These are phyloP conservation scores for Epizoanthus ramosus DNA, from an alignment of 92 coral and sea anemone species.

Conservation along the genomic window DNA sequence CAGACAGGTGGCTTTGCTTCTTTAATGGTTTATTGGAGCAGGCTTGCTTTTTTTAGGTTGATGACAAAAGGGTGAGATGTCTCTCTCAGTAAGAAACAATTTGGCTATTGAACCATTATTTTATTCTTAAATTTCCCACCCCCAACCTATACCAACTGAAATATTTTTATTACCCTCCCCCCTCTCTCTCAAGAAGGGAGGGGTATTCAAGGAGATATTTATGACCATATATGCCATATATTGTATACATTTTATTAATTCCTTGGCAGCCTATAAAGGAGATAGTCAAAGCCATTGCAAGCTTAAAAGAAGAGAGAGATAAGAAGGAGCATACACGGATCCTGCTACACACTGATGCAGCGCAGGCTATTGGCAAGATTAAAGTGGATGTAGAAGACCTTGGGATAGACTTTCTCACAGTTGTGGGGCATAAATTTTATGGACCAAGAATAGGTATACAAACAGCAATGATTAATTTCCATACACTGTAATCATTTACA, in stretches of 20 bases:
- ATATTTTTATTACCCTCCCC: too few relatives aligned
- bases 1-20: too few relatives aligned
- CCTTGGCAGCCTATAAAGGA: constrained; percentile 77
- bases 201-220: neutral
- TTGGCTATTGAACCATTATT: too few relatives aligned
- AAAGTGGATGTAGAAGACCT: constrained; percentile 78
- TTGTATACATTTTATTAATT: neutral
- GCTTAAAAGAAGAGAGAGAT: constrained; percentile 57
- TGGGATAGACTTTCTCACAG: constrained; percentile 88
- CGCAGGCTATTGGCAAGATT: constrained; percentile 94
- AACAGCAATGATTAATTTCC: neutral
- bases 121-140: too few relatives aligned
- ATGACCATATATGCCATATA: too few relatives aligned
- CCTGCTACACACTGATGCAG: constrained; percentile 98
- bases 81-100: too few relatives aligned
- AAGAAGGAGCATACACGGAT: constrained; percentile 62
- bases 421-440: constrained; percentile 97
- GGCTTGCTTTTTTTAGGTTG: too few relatives aligned
- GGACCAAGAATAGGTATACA: constrained; percentile 93
- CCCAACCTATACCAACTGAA: too few relatives aligned
- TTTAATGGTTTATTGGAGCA: too few relatives aligned
- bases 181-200: too few relatives aligned
- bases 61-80: too few relatives aligned
- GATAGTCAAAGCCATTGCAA: constrained; percentile 63
- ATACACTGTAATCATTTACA: too few relatives aligned